phyloP scores from a whole-genome alignment of 2,113 vertebrate species.

The Planiliza haematocheilus region DNA sequence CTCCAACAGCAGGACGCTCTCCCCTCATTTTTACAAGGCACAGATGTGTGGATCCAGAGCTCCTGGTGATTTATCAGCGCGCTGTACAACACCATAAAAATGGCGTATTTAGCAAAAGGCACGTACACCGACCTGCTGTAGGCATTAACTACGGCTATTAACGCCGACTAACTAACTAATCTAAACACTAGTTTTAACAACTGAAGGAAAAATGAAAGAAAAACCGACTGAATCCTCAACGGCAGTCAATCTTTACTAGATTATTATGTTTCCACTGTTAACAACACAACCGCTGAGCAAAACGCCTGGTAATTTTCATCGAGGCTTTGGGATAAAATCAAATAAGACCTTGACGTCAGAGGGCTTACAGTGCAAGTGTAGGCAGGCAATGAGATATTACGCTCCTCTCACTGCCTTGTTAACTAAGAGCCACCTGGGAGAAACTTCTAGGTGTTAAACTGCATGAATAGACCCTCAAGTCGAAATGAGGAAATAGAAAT shows the following conservation, averaged over 20 bases:
- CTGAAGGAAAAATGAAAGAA: not conserved
- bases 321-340: constrained; percentile 19
- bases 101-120: not conserved
- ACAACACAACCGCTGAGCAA: not conserved
- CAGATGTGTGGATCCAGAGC: not conserved
- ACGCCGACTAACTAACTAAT: not conserved
- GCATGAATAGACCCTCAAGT: constrained; percentile 21
- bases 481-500: constrained; percentile 56
- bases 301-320: too few species aligned
- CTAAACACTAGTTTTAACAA: not conserved
- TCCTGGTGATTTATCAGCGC: not conserved
- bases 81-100: not conserved
- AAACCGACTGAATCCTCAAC: not conserved
- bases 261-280: not conserved
- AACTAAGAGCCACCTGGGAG: constrained; percentile 30
- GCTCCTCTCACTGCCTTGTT: constrained; percentile 32
- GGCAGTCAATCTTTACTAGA: not conserved
- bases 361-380: constrained; percentile 35
- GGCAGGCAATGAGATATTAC: constrained; percentile 41
- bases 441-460: constrained; percentile 39
- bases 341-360: constrained; percentile 41
- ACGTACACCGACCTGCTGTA: not conserved
- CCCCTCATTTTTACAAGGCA: not conserved
- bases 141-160: not conserved
- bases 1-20: constrained; percentile 21